Evolutionary conservation across 2,113 vertebrate genomes (phyloP).

Genomic region (Pygoscelis antarcticus): DNA sequence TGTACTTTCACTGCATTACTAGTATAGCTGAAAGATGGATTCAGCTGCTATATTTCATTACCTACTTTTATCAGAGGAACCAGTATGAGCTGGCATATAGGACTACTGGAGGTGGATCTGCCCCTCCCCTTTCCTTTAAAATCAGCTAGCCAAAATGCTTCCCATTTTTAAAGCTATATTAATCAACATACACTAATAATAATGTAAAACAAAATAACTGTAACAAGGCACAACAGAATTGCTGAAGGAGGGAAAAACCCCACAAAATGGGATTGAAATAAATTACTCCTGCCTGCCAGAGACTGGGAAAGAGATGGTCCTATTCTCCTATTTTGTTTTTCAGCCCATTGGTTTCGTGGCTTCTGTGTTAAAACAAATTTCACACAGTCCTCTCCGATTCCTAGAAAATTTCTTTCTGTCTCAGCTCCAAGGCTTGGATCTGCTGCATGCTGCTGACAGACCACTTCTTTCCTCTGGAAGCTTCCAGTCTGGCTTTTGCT

Average conservation of each 20-base stretch:
- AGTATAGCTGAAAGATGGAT: neutral
- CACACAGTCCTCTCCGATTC: neutral
- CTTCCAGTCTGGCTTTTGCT: neutral
- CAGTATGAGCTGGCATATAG: neutral
- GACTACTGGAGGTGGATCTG: neutral
- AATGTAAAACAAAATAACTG: neutral
- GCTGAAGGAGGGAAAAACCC: neutral
- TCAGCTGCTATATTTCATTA: neutral
- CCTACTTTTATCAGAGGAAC: neutral
- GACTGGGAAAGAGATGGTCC: neutral
- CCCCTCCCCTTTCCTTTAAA: neutral
- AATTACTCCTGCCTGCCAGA: neutral
- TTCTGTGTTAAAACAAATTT: neutral
- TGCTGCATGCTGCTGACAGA: neutral
- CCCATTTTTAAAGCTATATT: neutral
- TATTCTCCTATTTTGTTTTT: neutral
- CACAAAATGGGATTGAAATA: neutral
- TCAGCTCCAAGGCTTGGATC: neutral
- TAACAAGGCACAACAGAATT: neutral
- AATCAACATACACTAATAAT: neutral
- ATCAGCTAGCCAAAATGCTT: neutral
- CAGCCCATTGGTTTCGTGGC: neutral
- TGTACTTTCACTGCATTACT: neutral
- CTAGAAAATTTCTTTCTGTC: neutral
- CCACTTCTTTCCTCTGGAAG: neutral